Percentiles rank a stretch among this genome's conserved stretches.
These are phyloP conservation scores for Halcyon malimbica DNA, from an alignment of 2,113 vertebrate species.

Conservation along the genomic window DNA sequence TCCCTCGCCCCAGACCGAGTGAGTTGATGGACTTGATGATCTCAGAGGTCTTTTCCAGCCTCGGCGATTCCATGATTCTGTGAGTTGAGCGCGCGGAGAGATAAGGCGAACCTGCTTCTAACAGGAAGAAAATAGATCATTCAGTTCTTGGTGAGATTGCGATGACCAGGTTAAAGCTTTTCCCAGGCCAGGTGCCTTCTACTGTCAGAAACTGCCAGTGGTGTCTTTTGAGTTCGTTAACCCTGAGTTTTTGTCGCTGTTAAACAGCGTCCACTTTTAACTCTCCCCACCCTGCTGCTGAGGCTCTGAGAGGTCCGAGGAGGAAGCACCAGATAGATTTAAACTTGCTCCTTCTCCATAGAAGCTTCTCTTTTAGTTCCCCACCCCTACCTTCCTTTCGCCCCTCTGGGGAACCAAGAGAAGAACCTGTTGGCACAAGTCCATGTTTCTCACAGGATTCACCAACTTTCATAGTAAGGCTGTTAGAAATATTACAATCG, in stretches of 20 bases:
- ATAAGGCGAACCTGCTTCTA: neutral
- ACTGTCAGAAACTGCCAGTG: neutral
- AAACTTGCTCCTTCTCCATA: neutral
- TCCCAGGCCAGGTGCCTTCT: neutral
- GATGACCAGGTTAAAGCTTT: neutral
- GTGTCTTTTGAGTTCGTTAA: neutral
- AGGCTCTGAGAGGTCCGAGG: neutral
- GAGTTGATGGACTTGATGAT: too few species aligned
- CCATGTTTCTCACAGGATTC: neutral
- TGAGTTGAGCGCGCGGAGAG: accelerated
- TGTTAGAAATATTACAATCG: accelerated
- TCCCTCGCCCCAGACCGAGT: accelerated
- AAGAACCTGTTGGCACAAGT: neutral
- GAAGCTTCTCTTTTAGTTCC: neutral
- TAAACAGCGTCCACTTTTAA: accelerated
- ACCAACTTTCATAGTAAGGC: accelerated
- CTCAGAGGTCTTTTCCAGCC: too few species aligned
- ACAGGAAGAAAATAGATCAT: neutral
- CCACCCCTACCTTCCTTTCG: neutral
- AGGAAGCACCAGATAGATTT: neutral
- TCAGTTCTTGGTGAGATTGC: neutral
- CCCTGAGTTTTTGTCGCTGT: neutral
- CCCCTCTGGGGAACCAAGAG: accelerated
- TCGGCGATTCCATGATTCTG: too few species aligned
- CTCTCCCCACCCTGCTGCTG: neutral